Conservation (phyloP, 2,888 invertebrate species). For the Lepidonotus clava region DNA sequence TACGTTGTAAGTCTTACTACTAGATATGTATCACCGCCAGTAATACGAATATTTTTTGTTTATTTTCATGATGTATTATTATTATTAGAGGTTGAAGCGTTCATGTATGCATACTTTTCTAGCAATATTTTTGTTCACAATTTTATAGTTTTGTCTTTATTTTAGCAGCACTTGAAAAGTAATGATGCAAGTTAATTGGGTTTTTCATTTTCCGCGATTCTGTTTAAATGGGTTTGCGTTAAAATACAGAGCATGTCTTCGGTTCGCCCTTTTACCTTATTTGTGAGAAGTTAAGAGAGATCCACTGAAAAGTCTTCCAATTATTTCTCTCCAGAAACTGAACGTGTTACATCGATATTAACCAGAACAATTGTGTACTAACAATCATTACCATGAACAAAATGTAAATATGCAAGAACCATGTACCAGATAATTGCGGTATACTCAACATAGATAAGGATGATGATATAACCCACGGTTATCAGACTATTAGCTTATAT, state of each 20-base stretch:
- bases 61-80: too few relatives aligned
- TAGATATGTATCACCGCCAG: neutral
- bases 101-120: too few relatives aligned
- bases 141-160: too few relatives aligned
- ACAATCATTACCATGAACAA: neutral
- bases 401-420: conserved; percentile 13
- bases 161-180: too few relatives aligned
- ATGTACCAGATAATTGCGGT: too few relatives aligned
- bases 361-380: neutral
- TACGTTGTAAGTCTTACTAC: neutral
- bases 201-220: too few relatives aligned
- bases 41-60: neutral
- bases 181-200: too few relatives aligned
- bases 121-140: too few relatives aligned
- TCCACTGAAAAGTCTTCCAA: neutral
- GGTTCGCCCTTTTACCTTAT: neutral
- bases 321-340: neutral
- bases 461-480: too few relatives aligned
- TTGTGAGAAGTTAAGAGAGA: neutral
- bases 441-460: too few relatives aligned
- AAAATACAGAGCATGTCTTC: neutral
- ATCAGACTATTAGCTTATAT: too few relatives aligned
- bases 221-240: too few relatives aligned
- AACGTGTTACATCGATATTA: neutral
- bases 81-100: neutral